Evolutionary conservation across 2,113 vertebrate species (phyloP).

Genomic region (Trogon surrucura): DNA sequence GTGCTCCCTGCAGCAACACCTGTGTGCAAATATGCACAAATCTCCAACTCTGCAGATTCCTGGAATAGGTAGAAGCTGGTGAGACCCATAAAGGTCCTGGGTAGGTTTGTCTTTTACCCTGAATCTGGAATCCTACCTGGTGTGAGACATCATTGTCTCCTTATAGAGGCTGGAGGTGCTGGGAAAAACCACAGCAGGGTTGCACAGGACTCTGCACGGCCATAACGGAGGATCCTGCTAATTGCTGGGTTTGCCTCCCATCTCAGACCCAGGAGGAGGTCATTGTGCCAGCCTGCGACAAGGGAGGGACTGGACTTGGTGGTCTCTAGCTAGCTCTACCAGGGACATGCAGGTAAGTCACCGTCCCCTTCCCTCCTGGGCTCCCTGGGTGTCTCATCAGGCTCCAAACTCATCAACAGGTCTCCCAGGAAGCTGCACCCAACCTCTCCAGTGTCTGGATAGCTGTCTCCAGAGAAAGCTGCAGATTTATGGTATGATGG

Average conservation of each 20-base stretch:
- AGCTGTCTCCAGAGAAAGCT: background rate
- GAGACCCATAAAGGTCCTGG: background rate
- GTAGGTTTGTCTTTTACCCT: background rate
- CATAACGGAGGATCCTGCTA: rapidly evolving
- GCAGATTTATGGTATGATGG: background rate
- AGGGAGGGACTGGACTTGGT: rapidly evolving
- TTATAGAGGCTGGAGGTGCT: background rate
- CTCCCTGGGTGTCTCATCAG: background rate
- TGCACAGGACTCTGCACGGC: rapidly evolving
- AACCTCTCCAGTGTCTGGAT: background rate
- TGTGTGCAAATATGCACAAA: rapidly evolving
- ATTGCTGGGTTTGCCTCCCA: background rate
- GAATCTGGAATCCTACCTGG: background rate
- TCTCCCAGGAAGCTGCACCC: background rate
- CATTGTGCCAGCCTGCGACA: rapidly evolving
- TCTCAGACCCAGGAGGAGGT: background rate
- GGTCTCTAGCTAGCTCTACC: background rate
- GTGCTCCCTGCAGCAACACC: background rate
- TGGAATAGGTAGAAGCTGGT: background rate
- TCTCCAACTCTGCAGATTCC: background rate
- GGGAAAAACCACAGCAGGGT: background rate
- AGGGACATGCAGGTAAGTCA: background rate
- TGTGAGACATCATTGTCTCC: background rate
- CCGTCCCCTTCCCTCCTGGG: background rate
- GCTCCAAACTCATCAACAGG: background rate